Conservation (phyloP, 2,113 vertebrate species). For the Festucalex cinctus region DNA sequence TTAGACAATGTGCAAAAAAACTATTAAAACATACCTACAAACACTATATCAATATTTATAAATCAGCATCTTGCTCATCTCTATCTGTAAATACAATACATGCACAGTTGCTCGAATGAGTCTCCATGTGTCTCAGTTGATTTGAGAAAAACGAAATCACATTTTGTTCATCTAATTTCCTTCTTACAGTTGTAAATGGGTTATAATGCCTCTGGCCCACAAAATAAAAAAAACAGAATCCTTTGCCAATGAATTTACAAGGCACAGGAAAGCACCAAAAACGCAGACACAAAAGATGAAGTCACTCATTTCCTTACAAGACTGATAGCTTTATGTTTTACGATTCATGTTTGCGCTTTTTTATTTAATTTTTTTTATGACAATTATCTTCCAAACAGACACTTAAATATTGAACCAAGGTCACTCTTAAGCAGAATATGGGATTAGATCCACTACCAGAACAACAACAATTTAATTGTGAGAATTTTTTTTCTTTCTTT, state of each 20-base stretch:
- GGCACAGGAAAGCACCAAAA: constrained; percentile 16
- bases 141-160: constrained; percentile 66
- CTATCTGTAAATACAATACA: constrained; percentile 27
- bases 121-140: constrained; percentile 34
- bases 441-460: background rate
- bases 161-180: constrained; percentile 63
- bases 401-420: background rate
- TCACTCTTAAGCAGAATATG: background rate
- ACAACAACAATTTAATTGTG: background rate
- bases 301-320: background rate
- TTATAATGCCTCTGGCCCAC: constrained; percentile 34
- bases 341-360: background rate
- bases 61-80: constrained; percentile 11
- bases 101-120: constrained; percentile 48
- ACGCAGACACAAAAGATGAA: background rate
- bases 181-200: constrained; percentile 52
- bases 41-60: constrained; percentile 13
- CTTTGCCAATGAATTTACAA: constrained; percentile 16
- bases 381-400: background rate
- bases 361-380: background rate
- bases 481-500: background rate
- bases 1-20: background rate
- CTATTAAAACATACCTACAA: constrained; percentile 11
- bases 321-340: background rate
- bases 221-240: constrained; percentile 32